A percentile compares a stretch with the other conserved stretches of the same genome.
Evolutionary conservation across 2,888 invertebrate genomes (phyloP).

Genomic region (Serripes groenlandicus): DNA sequence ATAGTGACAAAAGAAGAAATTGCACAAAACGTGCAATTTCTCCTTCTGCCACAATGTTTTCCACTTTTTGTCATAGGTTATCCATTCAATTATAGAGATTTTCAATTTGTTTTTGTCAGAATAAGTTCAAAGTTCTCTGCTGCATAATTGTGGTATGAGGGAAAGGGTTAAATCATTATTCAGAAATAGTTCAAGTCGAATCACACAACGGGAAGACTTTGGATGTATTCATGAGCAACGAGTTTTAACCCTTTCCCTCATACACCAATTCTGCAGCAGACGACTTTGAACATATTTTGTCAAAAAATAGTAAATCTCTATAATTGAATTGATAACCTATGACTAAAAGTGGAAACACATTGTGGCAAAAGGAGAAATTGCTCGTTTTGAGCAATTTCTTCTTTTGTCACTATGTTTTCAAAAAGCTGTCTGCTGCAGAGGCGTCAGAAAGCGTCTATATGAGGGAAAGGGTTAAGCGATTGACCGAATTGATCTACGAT

Average conservation of each 20-base stretch:
- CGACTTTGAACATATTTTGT: not conserved
- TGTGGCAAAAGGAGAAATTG: not conserved
- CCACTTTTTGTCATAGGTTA: not conserved
- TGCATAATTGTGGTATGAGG: not conserved
- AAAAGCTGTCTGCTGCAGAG: not conserved
- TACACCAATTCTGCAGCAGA: not conserved
- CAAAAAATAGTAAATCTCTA: not conserved
- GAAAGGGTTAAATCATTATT: not conserved
- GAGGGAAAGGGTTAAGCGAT: not conserved
- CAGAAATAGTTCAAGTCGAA: too few species aligned
- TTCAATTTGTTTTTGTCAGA: not conserved
- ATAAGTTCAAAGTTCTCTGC: not conserved
- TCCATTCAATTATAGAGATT: not conserved
- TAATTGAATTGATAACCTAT: not conserved
- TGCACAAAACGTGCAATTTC: not conserved
- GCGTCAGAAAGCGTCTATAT: not conserved
- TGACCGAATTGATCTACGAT: too few species aligned
- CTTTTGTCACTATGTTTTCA: not conserved
- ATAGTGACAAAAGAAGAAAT: conserved; percentile 5
- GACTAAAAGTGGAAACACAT: not conserved
- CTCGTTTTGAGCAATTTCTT: not conserved
- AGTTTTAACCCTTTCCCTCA: too few species aligned
- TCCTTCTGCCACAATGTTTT: conserved; percentile 2
- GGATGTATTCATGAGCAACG: too few species aligned
- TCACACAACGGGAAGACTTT: too few species aligned